Base-by-base conservation (phyloP, 2,113 vertebrate genomes). In the Urocolius indicus region DNA sequence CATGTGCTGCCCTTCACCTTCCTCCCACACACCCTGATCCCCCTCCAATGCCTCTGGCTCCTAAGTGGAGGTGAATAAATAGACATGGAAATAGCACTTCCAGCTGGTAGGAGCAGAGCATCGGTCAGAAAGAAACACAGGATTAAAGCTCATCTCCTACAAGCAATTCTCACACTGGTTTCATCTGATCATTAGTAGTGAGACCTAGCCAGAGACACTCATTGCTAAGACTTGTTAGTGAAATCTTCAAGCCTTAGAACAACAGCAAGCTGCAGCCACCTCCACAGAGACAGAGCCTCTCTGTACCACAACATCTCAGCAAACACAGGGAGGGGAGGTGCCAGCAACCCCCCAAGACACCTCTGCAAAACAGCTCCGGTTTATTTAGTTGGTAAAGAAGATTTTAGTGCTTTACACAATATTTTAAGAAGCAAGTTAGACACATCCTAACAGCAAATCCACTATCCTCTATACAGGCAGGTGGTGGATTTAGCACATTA, bases 261-360 rank as follows among this genome's bases (percentile, higher is more conserved):
- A 16, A 6, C 29, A 36, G 24, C 43, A 58, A 55, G 54, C 46
- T 62, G 54, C 48, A 15, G 32, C 10, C 11, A 5, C 17, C 43
- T 63, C 84, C 29, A 36, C 38, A 6, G 10, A 36, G n/a, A 63
- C 32, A 63, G 88, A 59, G 19, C 59, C 62, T 11, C 84, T 65
- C 65, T 0, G 1, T 32, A n/a, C 30, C 15, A 1, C 26, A 48
- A 22, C 24, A 43, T 30, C 34, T 55, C 3, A 0, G 41, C 41
- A 54, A 69, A 36, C 10, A 16, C 72, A 49, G 0, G 1, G n/a
- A 49, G 69, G 6, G 43, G 38, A 67, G 15, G 14, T 27, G 66
- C 66, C 5, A 4, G 10, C 58, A 65, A 45, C 38, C 13, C 48
- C 4, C 3, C 16, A 11, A 51, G 38, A 57, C 11, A 72, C 58